phyloP scores from a whole-genome alignment of 2,888 invertebrate species.

The Thysanoteuthis rhombus region DNA sequence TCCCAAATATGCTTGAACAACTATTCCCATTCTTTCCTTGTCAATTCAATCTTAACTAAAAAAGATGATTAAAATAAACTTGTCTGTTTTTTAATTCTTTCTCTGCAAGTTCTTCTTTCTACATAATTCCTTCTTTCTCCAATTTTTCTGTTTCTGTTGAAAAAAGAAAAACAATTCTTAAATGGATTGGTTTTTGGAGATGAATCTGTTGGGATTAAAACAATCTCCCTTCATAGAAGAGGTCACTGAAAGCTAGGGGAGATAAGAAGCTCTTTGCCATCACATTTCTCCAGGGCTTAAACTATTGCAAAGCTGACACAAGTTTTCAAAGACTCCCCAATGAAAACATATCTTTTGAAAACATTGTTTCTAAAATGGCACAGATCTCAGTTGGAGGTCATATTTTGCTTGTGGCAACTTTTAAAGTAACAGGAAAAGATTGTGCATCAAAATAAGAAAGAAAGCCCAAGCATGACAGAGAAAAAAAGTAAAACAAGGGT shows the following conservation, averaged over 20 bases:
- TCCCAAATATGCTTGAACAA: too few species aligned
- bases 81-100: not conserved
- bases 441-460: not conserved
- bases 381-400: conserved; percentile 12
- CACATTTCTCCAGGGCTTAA: not conserved
- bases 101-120: not conserved
- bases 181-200: not conserved
- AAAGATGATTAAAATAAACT: too few species aligned
- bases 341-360: not conserved
- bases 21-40: too few species aligned
- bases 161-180: not conserved
- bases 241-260: not conserved
- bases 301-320: not conserved
- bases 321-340: not conserved
- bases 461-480: not conserved
- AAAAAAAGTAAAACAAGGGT: not conserved
- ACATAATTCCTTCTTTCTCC: not conserved
- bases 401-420: not conserved
- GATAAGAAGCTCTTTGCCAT: not conserved
- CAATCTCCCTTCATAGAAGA: not conserved
- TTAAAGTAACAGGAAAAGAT: not conserved
- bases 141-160: not conserved
- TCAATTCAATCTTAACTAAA: too few species aligned
- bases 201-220: not conserved
- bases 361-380: not conserved